Base-by-base conservation (phyloP, 2,797 vertebrate genomes). In the Oophaga sylvatica region DNA sequence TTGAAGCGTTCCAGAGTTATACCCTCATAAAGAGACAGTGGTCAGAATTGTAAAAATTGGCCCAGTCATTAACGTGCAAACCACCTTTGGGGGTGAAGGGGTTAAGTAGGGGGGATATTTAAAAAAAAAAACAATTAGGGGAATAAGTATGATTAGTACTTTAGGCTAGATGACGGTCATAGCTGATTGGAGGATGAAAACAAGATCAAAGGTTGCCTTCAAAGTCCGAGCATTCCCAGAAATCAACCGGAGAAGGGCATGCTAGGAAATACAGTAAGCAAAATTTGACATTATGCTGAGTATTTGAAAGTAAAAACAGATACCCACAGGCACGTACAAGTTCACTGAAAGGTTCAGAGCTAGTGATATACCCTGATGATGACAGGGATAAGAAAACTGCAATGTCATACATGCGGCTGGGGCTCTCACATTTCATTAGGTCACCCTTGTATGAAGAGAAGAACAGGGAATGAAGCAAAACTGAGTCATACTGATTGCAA, bases 401-500 rank as follows among this genome's bases (percentile, higher is more conserved):
- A 45, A 9, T 20, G 70, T 73, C 70, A 73, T 22, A 31, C 31
- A 71, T 19, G 19, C 35, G 45, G 70, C 35, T 70, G 13, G 68
- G 17, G 31, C 31, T 70, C 35, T 71, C 31, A 71, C 68, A 41
- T 35, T 41, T 71, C 31, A 71, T 45, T 62, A 68, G 15, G 48
- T 41, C 56, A 84, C 31, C 35, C 53, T n/a, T 41, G 57, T 15
- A 45, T 73, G 35, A 31, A 60, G 57, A 62, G 4, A 67, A 71
- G n/a, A 48, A 79, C 60, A 31, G 63, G 53, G 63, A 86, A 86
- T 79, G 68, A 29, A 17, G 15, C 26, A 41, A 19, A 60, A 80
- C 48, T 26, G 78, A 87, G 65, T 86, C 77, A 80, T 17, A 29
- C 2, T 6, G 76, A 86, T 80, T 86, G 84, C 84, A 86, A 80